Conservation (phyloP, 1,140 invertebrate genomes). For the Hypothenemus hampei region DNA sequence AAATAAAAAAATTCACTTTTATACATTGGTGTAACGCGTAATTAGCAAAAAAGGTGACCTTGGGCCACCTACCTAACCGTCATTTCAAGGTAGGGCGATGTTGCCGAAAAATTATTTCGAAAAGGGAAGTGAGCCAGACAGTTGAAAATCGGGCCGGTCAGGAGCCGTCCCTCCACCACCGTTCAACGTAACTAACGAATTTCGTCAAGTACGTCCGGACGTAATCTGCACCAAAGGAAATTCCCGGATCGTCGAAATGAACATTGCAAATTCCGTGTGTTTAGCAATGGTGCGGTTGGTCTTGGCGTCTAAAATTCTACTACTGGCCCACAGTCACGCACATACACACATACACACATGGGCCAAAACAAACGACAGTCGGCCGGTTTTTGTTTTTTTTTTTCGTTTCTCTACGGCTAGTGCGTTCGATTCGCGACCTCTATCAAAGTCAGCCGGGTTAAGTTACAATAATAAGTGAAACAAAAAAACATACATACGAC, state of each 20-base stretch:
- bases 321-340: conserved; percentile 21
- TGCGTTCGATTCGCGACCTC: conserved; percentile 23
- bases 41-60: no score
- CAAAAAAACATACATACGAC: no score
- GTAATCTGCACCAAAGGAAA: conserved; percentile 20
- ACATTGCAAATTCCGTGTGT: background rate
- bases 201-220: conserved; percentile 12
- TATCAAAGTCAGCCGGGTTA: conserved; percentile 21
- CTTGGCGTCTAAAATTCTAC: conserved; percentile 16
- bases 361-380: conserved; percentile 17
- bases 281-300: conserved; percentile 12
- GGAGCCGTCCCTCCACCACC: no score
- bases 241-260: background rate
- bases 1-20: no score
- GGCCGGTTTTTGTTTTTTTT: no score
- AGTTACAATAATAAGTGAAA: no score
- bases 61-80: no score
- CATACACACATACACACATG: no score
- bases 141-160: conserved; percentile 5
- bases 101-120: no score
- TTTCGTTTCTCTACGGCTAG: conserved; percentile 18
- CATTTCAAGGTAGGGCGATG: no score
- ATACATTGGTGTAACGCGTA: no score
- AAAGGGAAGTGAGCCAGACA: conserved; percentile 5
- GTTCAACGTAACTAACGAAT: no score